Base-by-base conservation (phyloP, 64 coral and sea anemone genomes). In the Exaiptasia diaphana region DNA sequence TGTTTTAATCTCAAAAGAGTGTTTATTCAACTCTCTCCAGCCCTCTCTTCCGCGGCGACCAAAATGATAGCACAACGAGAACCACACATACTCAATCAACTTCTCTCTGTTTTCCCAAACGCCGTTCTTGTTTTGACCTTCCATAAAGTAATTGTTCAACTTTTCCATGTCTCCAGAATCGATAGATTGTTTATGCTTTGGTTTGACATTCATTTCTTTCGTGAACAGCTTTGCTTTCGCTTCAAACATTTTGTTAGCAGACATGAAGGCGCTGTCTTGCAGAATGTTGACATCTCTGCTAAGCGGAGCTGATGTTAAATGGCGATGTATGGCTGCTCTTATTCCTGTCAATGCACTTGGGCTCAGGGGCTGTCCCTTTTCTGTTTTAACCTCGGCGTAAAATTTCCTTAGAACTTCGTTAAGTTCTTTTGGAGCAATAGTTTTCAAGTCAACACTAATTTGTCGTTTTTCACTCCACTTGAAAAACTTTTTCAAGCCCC, bases 171-270 rank as follows among this genome's bases (percentile, higher is more conserved):
- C 68, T 54, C 68, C 70, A 38, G 76, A 64, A 10, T 62, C 20
- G 39, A 79, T 79, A 64, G 76, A 64, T 41, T 32, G 43, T 79
- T 61, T 79, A 49, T 79, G 76, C 74, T 53, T 55, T 36, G 84
- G 84, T 70, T 78, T 87, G 30, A 52, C 52, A 68, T 78, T 54
- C 63, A 53, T 79, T 36, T 87, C 58, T 56, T 86, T 77, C 14
- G 71, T 76, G 57, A 67, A 87, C 25, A 69, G 44, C 42, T 87
- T 87, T 52, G 30, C 36, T 38, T 77, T 54, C 1, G 35, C 72
- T 77, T 87, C 84, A 76, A 86, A 86, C 55, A 86, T 86, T 38
- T 76, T 86, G 62, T 87, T 68, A 6, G 84, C 41, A 7, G 72
- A 25, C 13, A 87, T 40, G 54, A 87, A 87, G 39, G 77, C 60